phyloP scores from a whole-genome alignment of 2,113 vertebrate species.

The Indicator maculatus region DNA sequence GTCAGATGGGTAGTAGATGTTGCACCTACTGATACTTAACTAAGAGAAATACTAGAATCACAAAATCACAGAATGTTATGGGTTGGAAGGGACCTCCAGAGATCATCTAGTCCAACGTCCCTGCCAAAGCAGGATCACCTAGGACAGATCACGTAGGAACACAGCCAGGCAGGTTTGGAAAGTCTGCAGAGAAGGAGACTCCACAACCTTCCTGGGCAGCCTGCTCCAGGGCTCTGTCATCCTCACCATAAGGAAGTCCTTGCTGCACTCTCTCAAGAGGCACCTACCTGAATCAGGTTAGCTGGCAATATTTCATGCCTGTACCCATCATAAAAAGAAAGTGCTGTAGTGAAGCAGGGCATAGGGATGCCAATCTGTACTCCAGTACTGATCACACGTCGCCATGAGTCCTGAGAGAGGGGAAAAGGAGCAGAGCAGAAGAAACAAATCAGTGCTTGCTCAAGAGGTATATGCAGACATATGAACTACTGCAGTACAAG shows the following conservation, averaged over 20 bases:
- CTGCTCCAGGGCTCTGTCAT: too few species aligned
- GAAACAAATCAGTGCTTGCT: not conserved
- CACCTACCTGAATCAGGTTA: slow-evolving; percentile 92
- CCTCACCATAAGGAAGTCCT: too few species aligned
- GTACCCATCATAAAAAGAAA: slow-evolving; percentile 97
- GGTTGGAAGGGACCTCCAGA: too few species aligned
- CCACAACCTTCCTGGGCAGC: too few species aligned
- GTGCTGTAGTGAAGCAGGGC: slow-evolving; percentile 96
- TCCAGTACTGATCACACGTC: slow-evolving; percentile 84
- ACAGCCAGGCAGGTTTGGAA: too few species aligned
- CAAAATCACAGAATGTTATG: too few species aligned
- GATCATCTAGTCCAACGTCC: too few species aligned
- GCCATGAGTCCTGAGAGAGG: slow-evolving; percentile 87
- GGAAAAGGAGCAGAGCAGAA: rapidly evolving
- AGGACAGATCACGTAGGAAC: too few species aligned
- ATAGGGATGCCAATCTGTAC: slow-evolving; percentile 93
- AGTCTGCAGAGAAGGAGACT: too few species aligned
- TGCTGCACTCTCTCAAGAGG: not conserved
- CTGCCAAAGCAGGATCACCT: too few species aligned
- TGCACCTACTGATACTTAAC: not conserved
- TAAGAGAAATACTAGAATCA: not conserved
- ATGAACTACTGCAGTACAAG: not conserved
- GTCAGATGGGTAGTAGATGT: not conserved
- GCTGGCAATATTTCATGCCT: slow-evolving; percentile 88
- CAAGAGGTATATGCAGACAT: not conserved